Evolutionary conservation across 2,113 vertebrate species (phyloP).

Genomic region (Regulus satrapa): DNA sequence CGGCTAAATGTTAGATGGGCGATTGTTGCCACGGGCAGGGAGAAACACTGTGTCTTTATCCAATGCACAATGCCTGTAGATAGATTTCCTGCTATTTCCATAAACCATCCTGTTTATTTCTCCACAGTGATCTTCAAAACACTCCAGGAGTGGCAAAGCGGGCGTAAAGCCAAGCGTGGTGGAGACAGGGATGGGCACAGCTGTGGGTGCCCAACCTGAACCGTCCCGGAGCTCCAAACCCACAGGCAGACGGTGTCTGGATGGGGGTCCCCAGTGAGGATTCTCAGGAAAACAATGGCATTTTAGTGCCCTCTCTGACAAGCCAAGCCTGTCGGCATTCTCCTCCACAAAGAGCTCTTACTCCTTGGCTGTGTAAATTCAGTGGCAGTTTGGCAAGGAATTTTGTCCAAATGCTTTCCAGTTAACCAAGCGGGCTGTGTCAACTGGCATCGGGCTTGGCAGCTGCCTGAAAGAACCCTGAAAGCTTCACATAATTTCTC

Average conservation of each 20-base stretch:
- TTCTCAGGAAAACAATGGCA: not conserved
- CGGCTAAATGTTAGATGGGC: not conserved
- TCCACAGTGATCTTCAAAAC: not conserved
- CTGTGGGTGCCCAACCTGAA: not conserved
- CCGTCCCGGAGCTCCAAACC: not conserved
- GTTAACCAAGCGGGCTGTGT: not conserved
- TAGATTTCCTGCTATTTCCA: not conserved
- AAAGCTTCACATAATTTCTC: not conserved
- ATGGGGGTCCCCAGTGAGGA: not conserved
- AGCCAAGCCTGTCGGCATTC: not conserved
- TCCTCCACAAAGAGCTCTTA: not conserved
- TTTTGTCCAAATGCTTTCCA: not conserved
- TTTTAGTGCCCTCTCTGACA: not conserved
- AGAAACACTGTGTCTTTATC: not conserved
- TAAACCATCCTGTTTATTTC: not conserved
- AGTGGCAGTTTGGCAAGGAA: not conserved
- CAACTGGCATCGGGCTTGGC: not conserved
- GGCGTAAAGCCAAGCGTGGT: not conserved
- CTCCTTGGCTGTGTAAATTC: not conserved
- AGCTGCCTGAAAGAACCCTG: not conserved
- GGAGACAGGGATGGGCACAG: not conserved
- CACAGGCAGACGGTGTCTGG: rapidly evolving
- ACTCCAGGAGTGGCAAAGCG: not conserved
- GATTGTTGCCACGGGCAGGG: not conserved
- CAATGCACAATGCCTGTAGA: not conserved